A percentile compares a stretch with the other conserved stretches of the same genome.
phyloP scores from a whole-genome alignment of 2,113 vertebrate species.

The Setophaga coronata region DNA sequence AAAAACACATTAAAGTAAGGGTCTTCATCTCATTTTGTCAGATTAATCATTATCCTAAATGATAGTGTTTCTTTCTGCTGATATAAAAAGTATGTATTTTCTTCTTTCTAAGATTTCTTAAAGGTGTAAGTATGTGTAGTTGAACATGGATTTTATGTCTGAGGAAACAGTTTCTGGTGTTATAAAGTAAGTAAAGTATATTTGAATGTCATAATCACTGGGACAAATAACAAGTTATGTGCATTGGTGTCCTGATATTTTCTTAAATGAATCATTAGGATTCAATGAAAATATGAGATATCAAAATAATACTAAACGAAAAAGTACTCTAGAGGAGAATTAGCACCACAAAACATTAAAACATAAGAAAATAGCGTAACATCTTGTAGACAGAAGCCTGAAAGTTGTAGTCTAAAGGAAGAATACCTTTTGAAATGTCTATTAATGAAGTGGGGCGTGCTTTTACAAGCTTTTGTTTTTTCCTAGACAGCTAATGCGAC shows the following conservation, averaged over 20 bases:
- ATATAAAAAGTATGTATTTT: neutral
- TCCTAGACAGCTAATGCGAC: slow-evolving; percentile 27
- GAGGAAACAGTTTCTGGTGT: neutral
- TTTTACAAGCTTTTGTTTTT: slow-evolving; percentile 45
- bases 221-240: neutral
- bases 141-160: neutral
- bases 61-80: neutral
- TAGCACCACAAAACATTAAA: neutral
- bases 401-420: slow-evolving; percentile 14
- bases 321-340: neutral
- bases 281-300: neutral
- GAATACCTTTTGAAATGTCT: slow-evolving; percentile 21
- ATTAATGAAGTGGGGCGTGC: slow-evolving; percentile 38
- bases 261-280: neutral
- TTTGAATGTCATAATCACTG: neutral
- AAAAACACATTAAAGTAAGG: slow-evolving; percentile 62
- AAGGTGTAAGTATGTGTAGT: neutral
- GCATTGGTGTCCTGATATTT: neutral
- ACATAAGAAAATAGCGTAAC: neutral
- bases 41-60: slow-evolving; percentile 47
- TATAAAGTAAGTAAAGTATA: neutral
- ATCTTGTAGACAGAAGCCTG: neutral
- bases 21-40: slow-evolving; percentile 49
- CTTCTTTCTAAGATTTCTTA: neutral
- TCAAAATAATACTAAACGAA: neutral